Evolutionary conservation across 2,797 vertebrate genomes (phyloP), one percentile per base, ranked within the genome.

Genomic region (Ctenopoma kingsleyae): DNA sequence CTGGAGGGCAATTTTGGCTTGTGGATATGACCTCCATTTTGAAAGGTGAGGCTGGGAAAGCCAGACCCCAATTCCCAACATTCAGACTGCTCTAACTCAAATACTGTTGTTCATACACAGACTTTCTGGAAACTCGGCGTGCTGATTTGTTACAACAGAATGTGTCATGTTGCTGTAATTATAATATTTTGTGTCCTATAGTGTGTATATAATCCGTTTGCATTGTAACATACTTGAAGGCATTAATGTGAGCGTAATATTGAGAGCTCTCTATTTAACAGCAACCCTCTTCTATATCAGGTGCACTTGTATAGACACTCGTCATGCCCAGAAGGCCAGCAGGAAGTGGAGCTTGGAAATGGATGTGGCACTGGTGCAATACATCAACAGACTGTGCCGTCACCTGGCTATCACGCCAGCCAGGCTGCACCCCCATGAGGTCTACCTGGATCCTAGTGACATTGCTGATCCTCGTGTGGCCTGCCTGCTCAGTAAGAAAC

Each of bases 11-110:
- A 96, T 99, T 79, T 82, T 99, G 74, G 96, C 97, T 54, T 99
- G 98, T 19, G 98, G 98, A 3, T 99, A 97, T 3, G 98, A 99
- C 76, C 96, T 99, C 23, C 98, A 99, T 74, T 99, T 98, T 83
- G 97, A 99, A 93, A 97, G 97, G 98, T 98, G 80, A 90, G 90
- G 62, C 57, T 19, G 8, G 3, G 10, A 71, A 48, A 38, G 35
- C 44, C 22, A 38, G 2, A 12, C 35, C 19, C 35, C 38, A 23
- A 30, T 48, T 15, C 52, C 10, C 32, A 71, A 35, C 23, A 11
- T 12, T 38, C 9, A 17, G 47, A 50, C 27, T 56, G 51, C 23
- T 44, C 23, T 55, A 63, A 43, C 30, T 48, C 17, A 60, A 11
- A 76, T 20, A 44, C 53, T 38, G 40, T 58, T 3, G 47, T 35